phyloP scores from a whole-genome alignment of 2,888 invertebrate genomes.

The Xestia c-nigrum region DNA sequence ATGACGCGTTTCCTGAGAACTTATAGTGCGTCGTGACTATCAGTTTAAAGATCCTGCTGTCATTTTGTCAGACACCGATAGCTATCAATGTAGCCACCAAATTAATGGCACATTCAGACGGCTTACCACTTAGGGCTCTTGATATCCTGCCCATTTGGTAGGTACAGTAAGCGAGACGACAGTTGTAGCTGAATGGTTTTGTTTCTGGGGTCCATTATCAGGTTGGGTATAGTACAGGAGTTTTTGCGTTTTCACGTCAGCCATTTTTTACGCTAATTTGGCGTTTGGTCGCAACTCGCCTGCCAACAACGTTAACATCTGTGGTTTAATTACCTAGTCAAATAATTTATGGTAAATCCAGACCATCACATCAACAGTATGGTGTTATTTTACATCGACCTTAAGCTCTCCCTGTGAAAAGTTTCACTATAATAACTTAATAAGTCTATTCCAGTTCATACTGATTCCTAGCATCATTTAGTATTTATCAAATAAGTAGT shows the following conservation, averaged over 20 bases:
- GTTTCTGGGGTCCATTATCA: not conserved
- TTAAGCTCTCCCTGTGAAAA: not conserved
- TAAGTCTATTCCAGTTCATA: not conserved
- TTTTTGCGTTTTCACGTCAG: not conserved
- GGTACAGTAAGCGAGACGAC: not conserved
- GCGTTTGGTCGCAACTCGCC: not conserved
- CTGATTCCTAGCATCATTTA: not conserved
- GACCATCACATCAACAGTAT: too few relatives aligned
- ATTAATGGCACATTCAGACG: not conserved
- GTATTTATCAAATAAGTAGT: not conserved
- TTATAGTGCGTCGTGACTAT: constrained; percentile 13
- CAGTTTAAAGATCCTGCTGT: constrained; percentile 5
- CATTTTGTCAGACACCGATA: constrained; percentile 10
- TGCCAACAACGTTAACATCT: too few relatives aligned
- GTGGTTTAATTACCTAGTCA: too few relatives aligned
- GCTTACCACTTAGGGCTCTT: not conserved
- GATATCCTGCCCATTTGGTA: not conserved
- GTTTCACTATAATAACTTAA: not conserved
- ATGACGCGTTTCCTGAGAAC: constrained; percentile 27
- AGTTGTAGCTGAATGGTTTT: not conserved
- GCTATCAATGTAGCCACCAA: constrained; percentile 20
- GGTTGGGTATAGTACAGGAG: not conserved
- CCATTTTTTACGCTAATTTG: not conserved
- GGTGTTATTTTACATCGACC: not conserved
- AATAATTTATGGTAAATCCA: too few relatives aligned